phyloP scores from a whole-genome alignment of 2,113 vertebrate genomes.

The Onychorhynchus coronatus region DNA sequence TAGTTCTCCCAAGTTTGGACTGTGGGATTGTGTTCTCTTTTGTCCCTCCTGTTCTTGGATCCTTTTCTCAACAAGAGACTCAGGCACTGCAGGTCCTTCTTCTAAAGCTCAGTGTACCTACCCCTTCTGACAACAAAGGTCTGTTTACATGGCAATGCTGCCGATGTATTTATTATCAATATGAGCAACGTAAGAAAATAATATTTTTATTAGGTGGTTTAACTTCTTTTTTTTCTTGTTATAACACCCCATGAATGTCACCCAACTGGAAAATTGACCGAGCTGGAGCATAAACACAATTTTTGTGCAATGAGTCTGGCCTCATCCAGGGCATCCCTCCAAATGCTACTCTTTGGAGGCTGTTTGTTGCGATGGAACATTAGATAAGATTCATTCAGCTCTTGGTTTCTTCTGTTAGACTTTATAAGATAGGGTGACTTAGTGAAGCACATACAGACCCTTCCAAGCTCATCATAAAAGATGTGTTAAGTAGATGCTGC shows the following conservation, averaged over 20 bases:
- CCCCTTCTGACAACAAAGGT: background rate
- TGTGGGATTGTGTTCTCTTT: background rate
- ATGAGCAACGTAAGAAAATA: background rate
- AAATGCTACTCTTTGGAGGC: background rate
- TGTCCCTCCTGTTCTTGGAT: background rate
- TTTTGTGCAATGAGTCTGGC: background rate
- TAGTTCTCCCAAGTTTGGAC: background rate
- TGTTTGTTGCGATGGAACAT: background rate
- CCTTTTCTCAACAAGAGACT: background rate
- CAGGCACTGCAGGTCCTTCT: background rate
- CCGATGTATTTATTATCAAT: background rate
- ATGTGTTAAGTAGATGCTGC: background rate
- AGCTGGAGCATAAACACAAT: background rate
- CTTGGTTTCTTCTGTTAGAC: background rate
- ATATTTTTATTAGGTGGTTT: background rate
- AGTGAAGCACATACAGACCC: background rate
- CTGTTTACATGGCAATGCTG: background rate
- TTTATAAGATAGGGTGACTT: background rate
- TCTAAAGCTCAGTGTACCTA: background rate
- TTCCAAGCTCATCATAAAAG: background rate
- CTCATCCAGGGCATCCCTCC: background rate
- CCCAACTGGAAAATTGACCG: background rate
- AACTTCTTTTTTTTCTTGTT: background rate
- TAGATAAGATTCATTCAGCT: background rate
- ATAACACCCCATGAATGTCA: background rate